Evolutionary conservation across 2,888 invertebrate species (phyloP).

Genomic region (Branchipolynoe longqiensis): DNA sequence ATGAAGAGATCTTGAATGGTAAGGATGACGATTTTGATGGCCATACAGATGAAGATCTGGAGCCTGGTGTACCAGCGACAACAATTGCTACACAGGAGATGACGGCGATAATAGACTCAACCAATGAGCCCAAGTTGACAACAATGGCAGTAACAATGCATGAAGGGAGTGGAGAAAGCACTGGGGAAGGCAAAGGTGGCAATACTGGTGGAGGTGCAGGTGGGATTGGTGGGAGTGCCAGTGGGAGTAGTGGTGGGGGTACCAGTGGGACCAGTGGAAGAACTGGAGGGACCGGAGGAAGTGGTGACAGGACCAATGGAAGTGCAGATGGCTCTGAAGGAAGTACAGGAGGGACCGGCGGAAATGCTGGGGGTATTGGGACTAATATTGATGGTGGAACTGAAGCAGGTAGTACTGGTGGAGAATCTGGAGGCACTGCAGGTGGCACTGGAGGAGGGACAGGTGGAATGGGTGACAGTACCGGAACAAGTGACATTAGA

Average conservation of each 20-base stretch:
- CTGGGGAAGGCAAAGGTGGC: neutral
- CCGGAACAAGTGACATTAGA: neutral
- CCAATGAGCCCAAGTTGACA: neutral
- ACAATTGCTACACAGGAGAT: neutral
- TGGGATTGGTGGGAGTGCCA: neutral
- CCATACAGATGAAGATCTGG: conserved; percentile 64
- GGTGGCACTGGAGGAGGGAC: neutral
- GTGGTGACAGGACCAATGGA: neutral
- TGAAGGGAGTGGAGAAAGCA: too few relatives aligned
- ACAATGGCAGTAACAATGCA: neutral
- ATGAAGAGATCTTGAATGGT: conserved; percentile 65
- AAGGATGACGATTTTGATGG: conserved; percentile 66
- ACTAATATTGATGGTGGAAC: neutral
- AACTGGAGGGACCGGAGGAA: neutral
- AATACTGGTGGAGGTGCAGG: neutral
- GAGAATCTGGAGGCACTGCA: neutral
- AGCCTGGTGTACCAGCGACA: neutral
- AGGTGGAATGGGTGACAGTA: neutral
- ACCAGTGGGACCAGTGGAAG: neutral
- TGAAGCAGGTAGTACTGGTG: neutral
- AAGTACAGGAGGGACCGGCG: neutral
- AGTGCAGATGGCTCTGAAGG: neutral
- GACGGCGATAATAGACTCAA: neutral
- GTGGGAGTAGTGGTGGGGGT: neutral
- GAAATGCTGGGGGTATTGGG: neutral